Base-by-base conservation (phyloP, 2,797 vertebrate genomes). In the Enteromius anoplus region DNA sequence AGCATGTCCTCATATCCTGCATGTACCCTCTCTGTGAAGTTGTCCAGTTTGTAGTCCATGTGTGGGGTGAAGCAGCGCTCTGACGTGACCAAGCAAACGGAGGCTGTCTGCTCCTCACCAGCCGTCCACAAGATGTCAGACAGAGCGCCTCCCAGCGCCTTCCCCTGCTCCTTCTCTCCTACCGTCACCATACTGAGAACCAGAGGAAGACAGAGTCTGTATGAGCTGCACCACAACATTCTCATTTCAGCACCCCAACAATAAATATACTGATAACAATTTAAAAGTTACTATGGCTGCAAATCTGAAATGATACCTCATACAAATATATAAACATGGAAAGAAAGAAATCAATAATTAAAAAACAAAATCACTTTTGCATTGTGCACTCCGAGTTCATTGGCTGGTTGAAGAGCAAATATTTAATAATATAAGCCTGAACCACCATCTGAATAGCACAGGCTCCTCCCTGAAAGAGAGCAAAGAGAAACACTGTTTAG, bases 91-190 rank as follows among this genome's bases (percentile, higher is more conserved):
- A 97, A 92, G 79, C 96, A 95, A 83, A 97, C 14, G 0, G 87
- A 86, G 0, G 93, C 94, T 40, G 89, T 91, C 83, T 81, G 85
- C 3, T 93, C 87, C 49, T 93, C 94, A 58, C 96, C 96, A 0
- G 95, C 94, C 51, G 90, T 92, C 97, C 97, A 98, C 34, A 98
- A 93, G 77, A 90, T 94, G 83, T 93, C 93, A 0, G 93, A 85
- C 62, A 98, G 81, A 0, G 92, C 93, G 0, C 4, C 78, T 0
- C 93, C 94, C 88, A 98, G 86, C 0, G 92, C 95, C 26, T 14
- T 80, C 0, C 91, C 90, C 87, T 97, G 97, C 2, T 95, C 92
- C 68, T 19, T 73, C 40, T 17, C 86, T 49, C 93, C 90, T 0
- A 94, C 26, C 10, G 84, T 84, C 42, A 69, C 0, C 47, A 97